Evolutionary conservation across 2,113 vertebrate species (phyloP).

Genomic region (Neolamprologus variostigma): DNA sequence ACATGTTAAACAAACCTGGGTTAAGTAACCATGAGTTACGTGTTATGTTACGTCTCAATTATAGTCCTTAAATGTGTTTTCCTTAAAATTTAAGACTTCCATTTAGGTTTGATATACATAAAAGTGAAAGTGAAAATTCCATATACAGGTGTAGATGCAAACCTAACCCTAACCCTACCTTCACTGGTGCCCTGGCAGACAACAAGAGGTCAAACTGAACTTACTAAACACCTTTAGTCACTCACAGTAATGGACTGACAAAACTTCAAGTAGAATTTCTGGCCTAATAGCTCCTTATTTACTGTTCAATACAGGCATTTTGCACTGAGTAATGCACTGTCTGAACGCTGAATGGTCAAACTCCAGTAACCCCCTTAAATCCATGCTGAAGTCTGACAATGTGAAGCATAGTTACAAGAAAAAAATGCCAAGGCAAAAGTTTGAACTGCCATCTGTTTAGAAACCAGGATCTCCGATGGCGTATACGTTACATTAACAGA

Average conservation of each 20-base stretch:
- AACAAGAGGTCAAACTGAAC: not conserved
- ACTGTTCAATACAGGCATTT: not conserved
- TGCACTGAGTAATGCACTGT: not conserved
- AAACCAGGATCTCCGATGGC: not conserved
- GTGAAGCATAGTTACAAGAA: not conserved
- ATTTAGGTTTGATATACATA: not conserved
- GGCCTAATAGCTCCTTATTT: not conserved
- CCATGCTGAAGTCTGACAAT: not conserved
- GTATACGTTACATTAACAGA: not conserved
- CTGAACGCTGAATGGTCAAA: not conserved
- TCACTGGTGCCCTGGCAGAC: not conserved
- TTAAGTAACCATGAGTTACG: not conserved
- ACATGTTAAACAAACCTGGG: not conserved
- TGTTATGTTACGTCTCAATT: not conserved
- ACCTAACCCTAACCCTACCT: not conserved
- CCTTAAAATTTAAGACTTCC: not conserved
- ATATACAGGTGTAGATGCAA: not conserved
- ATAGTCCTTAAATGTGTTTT: not conserved
- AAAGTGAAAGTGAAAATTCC: not conserved
- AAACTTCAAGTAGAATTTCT: not conserved
- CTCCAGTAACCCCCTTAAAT: not conserved
- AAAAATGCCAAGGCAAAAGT: not conserved
- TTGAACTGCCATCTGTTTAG: not conserved
- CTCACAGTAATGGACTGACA: not conserved
- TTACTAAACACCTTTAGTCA: not conserved